Conservation (phyloP, 2,888 invertebrate genomes). For the Zygothrica quintamaculata region DNA sequence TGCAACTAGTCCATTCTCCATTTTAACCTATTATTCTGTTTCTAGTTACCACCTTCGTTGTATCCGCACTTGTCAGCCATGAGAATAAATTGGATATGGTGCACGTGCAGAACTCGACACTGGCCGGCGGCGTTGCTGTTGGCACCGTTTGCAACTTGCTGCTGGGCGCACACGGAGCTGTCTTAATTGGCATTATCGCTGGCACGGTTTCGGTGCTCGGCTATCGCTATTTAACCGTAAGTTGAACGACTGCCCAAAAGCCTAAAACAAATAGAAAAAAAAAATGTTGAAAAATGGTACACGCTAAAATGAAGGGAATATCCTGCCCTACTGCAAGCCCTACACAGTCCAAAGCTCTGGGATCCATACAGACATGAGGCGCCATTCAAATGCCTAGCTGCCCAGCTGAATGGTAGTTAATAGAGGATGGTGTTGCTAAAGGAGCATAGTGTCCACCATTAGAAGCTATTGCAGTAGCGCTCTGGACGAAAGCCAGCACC, state of each 20-base stretch:
- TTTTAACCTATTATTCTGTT: conserved; percentile 10
- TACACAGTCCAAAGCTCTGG: conserved; percentile 8
- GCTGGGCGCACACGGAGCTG: conserved; percentile 92
- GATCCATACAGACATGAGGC: conserved; percentile 42
- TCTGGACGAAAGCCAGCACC: conserved; percentile 7
- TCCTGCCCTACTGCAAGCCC: conserved; percentile 28
- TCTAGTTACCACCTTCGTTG: conserved; percentile 91
- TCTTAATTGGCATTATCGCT: conserved; percentile 91
- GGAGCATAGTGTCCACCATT: conserved; percentile 13
- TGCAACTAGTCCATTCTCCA: not conserved
- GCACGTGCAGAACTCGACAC: conserved; percentile 96
- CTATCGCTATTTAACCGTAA: conserved; percentile 90
- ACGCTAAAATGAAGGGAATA: conserved; percentile 14
- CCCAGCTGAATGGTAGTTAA: no score
- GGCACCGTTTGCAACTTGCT: conserved; percentile 94
- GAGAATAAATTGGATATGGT: conserved; percentile 94
- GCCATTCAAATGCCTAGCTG: conserved; percentile 58
- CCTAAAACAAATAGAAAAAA: conserved; percentile 11
- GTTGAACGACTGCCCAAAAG: conserved; percentile 69
- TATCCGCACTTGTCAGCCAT: conserved; percentile 91
- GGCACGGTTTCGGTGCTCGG: conserved; percentile 92
- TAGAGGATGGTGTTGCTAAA: not conserved
- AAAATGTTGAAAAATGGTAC: not conserved
- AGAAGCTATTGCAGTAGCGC: conserved; percentile 9
- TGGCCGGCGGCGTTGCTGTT: conserved; percentile 96